Conservation (phyloP, 2,797 vertebrate genomes). For the Acridotheres tristis region DNA sequence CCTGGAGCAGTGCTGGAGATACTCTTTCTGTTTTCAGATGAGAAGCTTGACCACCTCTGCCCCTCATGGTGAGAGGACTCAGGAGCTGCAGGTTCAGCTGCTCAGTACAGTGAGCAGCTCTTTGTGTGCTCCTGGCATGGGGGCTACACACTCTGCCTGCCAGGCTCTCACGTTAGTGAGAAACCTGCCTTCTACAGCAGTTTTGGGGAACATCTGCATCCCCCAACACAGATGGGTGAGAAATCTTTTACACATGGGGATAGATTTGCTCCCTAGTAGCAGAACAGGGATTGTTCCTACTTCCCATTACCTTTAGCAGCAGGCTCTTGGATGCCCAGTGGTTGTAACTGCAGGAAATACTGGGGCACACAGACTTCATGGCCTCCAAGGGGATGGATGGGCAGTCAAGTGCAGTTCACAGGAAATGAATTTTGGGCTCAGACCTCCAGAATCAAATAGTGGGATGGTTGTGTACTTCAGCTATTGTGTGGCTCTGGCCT, state of each 20-base stretch:
- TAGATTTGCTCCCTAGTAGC: background rate
- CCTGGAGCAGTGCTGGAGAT: background rate
- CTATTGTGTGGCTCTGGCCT: background rate
- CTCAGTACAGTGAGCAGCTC: background rate
- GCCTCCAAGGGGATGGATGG: background rate
- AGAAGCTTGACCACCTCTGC: background rate
- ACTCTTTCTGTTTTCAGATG: background rate
- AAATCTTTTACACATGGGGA: background rate
- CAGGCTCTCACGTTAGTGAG: background rate
- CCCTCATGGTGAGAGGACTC: background rate
- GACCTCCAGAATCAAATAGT: background rate
- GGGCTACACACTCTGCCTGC: background rate
- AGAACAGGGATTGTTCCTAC: background rate
- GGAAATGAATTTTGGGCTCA: background rate
- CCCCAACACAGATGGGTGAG: background rate
- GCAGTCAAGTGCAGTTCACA: background rate
- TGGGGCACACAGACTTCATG: background rate
- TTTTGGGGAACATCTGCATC: background rate
- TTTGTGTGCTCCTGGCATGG: rapidly evolving
- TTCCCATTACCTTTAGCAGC: background rate
- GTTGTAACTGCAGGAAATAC: background rate
- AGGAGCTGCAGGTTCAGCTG: background rate
- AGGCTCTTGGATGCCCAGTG: background rate
- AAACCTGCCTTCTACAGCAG: background rate
- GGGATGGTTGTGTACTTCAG: background rate